Evolutionary conservation across 23 tunicate genomes (phyloP), one percentile per base, ranked within the genome.

Genomic region (Halocynthia aurantium): DNA sequence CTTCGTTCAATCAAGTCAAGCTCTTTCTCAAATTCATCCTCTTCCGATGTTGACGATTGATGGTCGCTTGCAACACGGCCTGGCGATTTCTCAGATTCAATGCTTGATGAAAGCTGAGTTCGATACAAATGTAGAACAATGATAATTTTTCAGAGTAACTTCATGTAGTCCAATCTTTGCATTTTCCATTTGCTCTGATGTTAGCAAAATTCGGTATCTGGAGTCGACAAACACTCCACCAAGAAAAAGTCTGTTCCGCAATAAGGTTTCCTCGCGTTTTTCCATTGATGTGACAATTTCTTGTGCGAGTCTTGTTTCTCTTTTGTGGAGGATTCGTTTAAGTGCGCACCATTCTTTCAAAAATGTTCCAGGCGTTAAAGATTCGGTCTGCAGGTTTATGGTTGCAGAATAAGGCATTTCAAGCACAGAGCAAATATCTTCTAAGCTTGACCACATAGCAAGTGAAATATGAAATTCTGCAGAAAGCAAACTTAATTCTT

Each of bases 221-320:
- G 76, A 22, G 17, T 71, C 76, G 57, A 71, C 76, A 71, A 20
- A 71, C 57, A 71, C 76, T 71, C 57, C 57, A 71, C 18, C 76
- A 71, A 71, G 76, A 71, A 71, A 71, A 22, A 71, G 76, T 31
- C 17, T 71, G 57, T 71, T 71, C 57, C 57, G 76, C 57, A 71
- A 71, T 71, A 71, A 71, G 17, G 76, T 31, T 31, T 20, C 57
- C 57, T 71, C 57, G 57, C 76, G 76, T 20, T 73, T 73, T 73
- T 73, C 66, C 66, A 73, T 73, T 52, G 78, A 73, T 73, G 66
- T 52, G 66, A 73, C 66, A 73, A 73, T 73, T 73, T 73, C 78
- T 73, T 53, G 78, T 10, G 78, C 66, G 66, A 73, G 78, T 73
- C 78, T 73, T 52, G 65, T 73, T 73, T 73, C 78, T 73, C 12